phyloP scores from a whole-genome alignment of 2,113 vertebrate species.

The Petroica traversi region DNA sequence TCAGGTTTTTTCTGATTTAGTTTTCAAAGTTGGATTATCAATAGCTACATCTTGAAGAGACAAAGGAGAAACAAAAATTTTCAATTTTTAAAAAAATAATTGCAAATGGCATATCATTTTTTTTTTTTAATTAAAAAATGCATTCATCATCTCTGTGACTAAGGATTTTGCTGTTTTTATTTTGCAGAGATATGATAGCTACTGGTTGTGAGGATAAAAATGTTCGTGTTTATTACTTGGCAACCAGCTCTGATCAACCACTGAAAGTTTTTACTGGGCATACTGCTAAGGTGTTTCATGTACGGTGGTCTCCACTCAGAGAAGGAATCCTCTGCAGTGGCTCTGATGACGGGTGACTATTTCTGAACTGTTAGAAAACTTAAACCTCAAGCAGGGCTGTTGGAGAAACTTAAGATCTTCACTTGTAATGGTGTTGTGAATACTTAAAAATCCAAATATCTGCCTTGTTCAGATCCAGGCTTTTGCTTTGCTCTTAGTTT shows the following conservation, averaged over 20 bases:
- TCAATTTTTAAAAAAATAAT: background rate
- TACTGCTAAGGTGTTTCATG: constrained; percentile 94
- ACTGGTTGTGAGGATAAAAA: constrained; percentile 97
- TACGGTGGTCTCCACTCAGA: constrained; percentile 94
- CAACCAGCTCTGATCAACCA: constrained; percentile 95
- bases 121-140: background rate
- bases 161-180: background rate
- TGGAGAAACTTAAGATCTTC: background rate
- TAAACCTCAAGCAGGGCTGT: background rate
- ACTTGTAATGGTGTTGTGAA: background rate
- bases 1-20: background rate
- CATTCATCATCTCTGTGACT: background rate
- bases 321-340: constrained; percentile 98
- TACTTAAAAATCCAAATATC: background rate
- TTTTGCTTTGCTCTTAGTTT: background rate
- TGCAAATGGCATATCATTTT: background rate
- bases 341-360: constrained; percentile 90
- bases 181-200: constrained; percentile 94
- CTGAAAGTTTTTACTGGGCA: constrained; percentile 94
- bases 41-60: background rate
- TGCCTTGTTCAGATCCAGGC: background rate
- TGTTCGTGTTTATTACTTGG: constrained; percentile 94
- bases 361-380: background rate
- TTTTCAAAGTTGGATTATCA: background rate
- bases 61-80: background rate